Base-by-base conservation (phyloP, 2,888 invertebrate genomes). In the Macrophya annulata region DNA sequence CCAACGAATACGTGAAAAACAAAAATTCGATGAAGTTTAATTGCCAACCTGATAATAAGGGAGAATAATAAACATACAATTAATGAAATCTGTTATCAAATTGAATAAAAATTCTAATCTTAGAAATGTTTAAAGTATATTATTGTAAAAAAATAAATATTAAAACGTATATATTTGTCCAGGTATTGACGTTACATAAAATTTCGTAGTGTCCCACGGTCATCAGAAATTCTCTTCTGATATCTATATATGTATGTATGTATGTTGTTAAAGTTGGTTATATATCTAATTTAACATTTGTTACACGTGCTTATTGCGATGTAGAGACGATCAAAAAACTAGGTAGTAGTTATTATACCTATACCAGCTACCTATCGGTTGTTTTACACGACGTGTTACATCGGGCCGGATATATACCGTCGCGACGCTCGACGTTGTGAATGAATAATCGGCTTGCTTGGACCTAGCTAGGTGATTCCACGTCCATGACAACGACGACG, bases 301-400 rank as follows among this genome's bases (percentile, higher is more conserved):
- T 31, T 74, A 74, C 74, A 74, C 74, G 45, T 45, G n/a, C 21
- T n/a, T 21, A 21, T 12, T 8, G 40, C 17, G 21, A 12, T 51
- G 31, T 51, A 31, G 31, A 51, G 8, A 9, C 40, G 31, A 55
- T 77, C 77, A 40, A 31, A 31, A 77, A 48, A 51, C 31, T 83
- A 17, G 25, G n/a, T 55, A 55, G 55, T 6, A 55, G 55, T 55
- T 55, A 55, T 55, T 55, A 55, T 55, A 31, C 31, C 31, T 31
- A 4, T 43, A 65, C 12, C 9, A 21, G 62, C 21, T 62, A 48
- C 43, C 62, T 81, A 48, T 25, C 81, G 81, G 62, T 81, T 83
- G 83, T 83, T 83, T 83, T 83, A 83, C 83, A 83, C 65, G 83
- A 68, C 51, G 83, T 51, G 71, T 83, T 83, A 83, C 83, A 81